Evolutionary conservation across 2,888 invertebrate species (phyloP).

Genomic region (Plusia festucae): DNA sequence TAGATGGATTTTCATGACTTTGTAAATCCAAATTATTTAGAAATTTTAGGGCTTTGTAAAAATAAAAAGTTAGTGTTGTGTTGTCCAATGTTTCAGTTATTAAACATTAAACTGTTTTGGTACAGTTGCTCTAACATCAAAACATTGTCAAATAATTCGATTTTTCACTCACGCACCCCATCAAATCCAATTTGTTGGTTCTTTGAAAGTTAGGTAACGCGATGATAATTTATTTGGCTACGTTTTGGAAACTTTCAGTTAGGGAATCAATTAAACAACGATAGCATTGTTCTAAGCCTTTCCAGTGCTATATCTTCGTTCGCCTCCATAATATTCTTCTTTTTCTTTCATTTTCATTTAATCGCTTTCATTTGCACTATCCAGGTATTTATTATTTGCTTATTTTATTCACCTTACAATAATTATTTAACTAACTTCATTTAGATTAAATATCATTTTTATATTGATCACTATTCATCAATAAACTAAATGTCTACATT

Average conservation of each 20-base stretch:
- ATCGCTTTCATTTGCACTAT: too few species aligned
- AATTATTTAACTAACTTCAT: too few species aligned
- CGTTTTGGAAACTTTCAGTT: conserved; percentile 17
- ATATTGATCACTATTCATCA: neutral
- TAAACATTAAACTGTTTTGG: too few species aligned
- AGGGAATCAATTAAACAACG: conserved; percentile 44
- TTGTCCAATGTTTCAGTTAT: conserved; percentile 10
- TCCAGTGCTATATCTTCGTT: neutral
- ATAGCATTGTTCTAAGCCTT: too few species aligned
- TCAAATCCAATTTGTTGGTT: neutral
- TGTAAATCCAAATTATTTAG: conserved; percentile 15
- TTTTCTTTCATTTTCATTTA: neutral
- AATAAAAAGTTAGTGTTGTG: too few species aligned
- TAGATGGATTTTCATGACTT: conserved; percentile 16
- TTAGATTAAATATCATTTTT: neutral
- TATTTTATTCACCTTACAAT: too few species aligned
- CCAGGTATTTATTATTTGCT: too few species aligned
- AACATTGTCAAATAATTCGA: neutral
- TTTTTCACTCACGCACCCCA: conserved; percentile 4
- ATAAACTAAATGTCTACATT: neutral
- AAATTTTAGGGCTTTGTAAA: too few species aligned
- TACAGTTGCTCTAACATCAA: too few species aligned
- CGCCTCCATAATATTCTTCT: neutral
- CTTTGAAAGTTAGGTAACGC: conserved; percentile 20
- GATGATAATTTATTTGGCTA: conserved; percentile 30